A percentile compares a stretch with the other conserved stretches of the same genome.
phyloP scores from a whole-genome alignment of 2,888 invertebrate species.

The Apamea sordens region DNA sequence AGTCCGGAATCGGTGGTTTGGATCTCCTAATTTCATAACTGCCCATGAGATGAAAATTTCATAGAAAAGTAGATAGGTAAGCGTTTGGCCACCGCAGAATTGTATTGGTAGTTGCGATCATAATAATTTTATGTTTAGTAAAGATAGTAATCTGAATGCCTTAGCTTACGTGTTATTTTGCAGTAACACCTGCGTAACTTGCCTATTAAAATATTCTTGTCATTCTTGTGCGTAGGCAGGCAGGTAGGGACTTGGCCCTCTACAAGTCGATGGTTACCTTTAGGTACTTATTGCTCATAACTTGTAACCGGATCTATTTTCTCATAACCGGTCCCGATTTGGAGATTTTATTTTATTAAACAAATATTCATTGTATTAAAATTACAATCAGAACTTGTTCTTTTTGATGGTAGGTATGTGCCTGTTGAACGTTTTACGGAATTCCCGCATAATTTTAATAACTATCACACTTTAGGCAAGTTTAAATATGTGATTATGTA shows the following conservation, averaged over 20 bases:
- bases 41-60: not conserved
- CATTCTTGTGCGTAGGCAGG: not conserved
- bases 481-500: not conserved
- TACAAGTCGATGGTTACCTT: not conserved
- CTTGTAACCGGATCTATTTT: constrained; percentile 48
- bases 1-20: not conserved
- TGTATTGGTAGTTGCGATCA: not conserved
- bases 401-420: constrained; percentile 17
- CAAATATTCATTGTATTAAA: constrained; percentile 32
- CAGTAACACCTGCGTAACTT: not conserved
- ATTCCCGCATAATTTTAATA: constrained; percentile 43
- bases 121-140: not conserved
- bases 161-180: not conserved
- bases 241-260: not conserved
- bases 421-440: constrained; percentile 33
- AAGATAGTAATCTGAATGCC: not conserved
- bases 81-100: not conserved
- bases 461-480: not conserved
- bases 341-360: constrained; percentile 24
- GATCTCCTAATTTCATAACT: not conserved
- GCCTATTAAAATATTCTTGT: not conserved
- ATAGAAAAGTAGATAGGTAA: not conserved
- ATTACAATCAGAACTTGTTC: constrained; percentile 56
- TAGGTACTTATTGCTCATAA: constrained; percentile 15
- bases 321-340: constrained; percentile 48